Evolutionary conservation across 30 jellyfish, hydroid and myxozoan genomes (phyloP).

Genomic region (Aurelia coerulea): DNA sequence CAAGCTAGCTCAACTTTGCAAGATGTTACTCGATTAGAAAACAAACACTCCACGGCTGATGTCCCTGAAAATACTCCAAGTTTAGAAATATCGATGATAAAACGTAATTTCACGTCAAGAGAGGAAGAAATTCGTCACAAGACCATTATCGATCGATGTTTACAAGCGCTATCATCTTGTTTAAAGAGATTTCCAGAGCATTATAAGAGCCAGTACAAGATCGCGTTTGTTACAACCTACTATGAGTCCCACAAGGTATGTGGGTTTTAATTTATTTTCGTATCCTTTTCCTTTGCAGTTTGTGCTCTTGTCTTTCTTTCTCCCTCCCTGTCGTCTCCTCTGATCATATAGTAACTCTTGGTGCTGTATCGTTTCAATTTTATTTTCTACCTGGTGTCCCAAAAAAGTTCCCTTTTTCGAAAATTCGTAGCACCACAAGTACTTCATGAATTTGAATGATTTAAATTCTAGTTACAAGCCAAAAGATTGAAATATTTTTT

Average conservation of each 20-base stretch:
- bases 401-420: too few species aligned
- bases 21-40: not conserved
- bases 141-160: conserved; percentile 65
- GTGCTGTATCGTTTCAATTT: too few species aligned
- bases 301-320: too few species aligned
- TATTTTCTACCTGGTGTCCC: too few species aligned
- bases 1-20: not conserved
- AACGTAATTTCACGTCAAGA: conserved; percentile 25
- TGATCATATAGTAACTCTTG: too few species aligned
- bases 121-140: conserved; percentile 42
- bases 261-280: too few species aligned
- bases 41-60: not conserved
- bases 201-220: conserved; percentile 86
- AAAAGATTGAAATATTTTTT: too few species aligned
- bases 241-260: conserved; percentile 63
- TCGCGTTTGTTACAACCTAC: conserved; percentile 75
- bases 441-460: too few species aligned
- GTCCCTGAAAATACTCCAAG: not conserved
- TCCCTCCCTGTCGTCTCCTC: too few species aligned
- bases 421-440: too few species aligned
- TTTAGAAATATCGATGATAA: conserved; percentile 1
- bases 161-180: conserved; percentile 79
- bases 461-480: too few species aligned
- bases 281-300: too few species aligned
- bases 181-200: conserved; percentile 94